A percentile compares a stretch with the other conserved stretches of the same genome.
Evolutionary conservation across 2,888 invertebrate genomes (phyloP).

Genomic region (Dascillus cervinus): DNA sequence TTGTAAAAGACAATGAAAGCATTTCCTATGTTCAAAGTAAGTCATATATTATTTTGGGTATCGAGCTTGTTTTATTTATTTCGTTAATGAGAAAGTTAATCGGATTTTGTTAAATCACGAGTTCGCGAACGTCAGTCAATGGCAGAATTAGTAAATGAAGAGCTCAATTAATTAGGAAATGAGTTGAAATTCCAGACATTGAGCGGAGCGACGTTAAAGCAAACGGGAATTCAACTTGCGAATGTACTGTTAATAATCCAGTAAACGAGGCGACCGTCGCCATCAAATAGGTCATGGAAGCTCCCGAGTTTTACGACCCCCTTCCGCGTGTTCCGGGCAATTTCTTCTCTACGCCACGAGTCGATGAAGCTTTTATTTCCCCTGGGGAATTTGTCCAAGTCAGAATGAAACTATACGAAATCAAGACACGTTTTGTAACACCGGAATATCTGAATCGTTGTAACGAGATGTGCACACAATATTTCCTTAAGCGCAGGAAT

Average conservation of each 20-base stretch:
- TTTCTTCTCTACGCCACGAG: conserved; percentile 33
- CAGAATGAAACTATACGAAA: conserved; percentile 35
- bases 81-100: too few species aligned
- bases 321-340: conserved; percentile 37
- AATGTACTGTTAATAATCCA: conserved; percentile 35
- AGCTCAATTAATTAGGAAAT: too few species aligned
- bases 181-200: conserved; percentile 13
- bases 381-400: conserved; percentile 32
- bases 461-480: too few species aligned
- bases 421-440: conserved; percentile 38
- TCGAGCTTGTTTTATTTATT: too few species aligned
- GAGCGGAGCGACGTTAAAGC: conserved; percentile 14
- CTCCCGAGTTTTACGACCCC: conserved; percentile 32
- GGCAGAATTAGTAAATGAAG: too few species aligned
- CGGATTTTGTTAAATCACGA: too few species aligned
- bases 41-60: too few species aligned
- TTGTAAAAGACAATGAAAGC: too few species aligned
- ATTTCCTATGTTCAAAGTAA: too few species aligned
- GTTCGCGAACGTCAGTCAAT: too few species aligned
- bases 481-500: too few species aligned
- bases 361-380: conserved; percentile 43
- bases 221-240: conserved; percentile 12
- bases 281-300: conserved; percentile 32
- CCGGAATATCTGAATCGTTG: conserved; percentile 24
- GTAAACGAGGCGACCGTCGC: conserved; percentile 34